Conservation (phyloP, 2,888 invertebrate genomes). For the Xylota segnis region DNA sequence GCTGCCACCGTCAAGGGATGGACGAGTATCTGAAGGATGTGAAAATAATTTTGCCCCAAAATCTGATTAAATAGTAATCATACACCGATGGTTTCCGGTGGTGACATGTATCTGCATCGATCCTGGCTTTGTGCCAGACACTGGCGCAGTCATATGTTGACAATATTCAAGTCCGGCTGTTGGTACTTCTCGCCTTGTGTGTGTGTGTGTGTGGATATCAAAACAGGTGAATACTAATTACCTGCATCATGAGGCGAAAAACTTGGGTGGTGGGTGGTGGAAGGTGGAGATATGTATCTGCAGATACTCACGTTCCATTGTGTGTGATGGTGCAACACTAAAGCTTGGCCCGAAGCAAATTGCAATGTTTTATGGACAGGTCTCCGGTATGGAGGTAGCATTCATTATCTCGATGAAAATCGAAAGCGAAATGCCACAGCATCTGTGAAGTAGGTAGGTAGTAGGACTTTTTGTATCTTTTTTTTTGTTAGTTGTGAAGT, state of each 20-base stretch:
- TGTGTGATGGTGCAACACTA: conserved; percentile 44
- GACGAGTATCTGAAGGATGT: conserved; percentile 14
- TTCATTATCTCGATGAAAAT: conserved; percentile 61
- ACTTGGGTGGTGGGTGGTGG: conserved; percentile 6
- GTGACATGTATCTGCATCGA: conserved; percentile 40
- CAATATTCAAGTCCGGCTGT: conserved; percentile 21
- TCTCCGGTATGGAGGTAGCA: conserved; percentile 37
- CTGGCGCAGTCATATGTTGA: neutral
- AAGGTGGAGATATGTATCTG: conserved; percentile 20
- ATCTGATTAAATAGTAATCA: conserved; percentile 62
- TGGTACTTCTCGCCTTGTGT: conserved; percentile 36
- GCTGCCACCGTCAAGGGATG: neutral
- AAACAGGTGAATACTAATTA: conserved; percentile 73
- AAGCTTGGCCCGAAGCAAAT: conserved; percentile 52
- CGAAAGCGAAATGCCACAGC: conserved; percentile 67
- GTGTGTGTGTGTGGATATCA: conserved; percentile 52
- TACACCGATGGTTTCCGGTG: conserved; percentile 26
- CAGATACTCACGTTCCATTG: conserved; percentile 42
- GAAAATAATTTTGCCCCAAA: conserved; percentile 43
- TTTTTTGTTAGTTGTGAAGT: conserved; percentile 1
- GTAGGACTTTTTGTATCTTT: conserved; percentile 1
- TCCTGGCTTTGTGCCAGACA: conserved; percentile 40
- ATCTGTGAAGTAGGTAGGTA: conserved; percentile 16
- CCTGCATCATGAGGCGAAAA: conserved; percentile 60
- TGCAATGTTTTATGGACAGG: conserved; percentile 55